Percentiles rank a stretch among this genome's conserved stretches.
Evolutionary conservation across 2,888 invertebrate genomes (phyloP).

Genomic region (Girardia tigrina): DNA sequence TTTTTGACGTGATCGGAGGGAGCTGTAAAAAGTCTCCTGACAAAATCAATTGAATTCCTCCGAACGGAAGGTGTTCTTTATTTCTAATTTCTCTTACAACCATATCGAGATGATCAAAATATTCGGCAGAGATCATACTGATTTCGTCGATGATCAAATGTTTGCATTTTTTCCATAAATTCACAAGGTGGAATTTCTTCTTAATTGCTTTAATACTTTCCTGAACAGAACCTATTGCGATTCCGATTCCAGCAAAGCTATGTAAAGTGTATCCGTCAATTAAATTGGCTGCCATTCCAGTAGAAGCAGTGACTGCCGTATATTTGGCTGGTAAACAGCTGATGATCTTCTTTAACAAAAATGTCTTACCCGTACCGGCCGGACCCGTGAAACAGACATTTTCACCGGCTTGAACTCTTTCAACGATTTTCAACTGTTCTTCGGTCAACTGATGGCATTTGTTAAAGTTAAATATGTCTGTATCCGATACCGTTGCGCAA

Average conservation of each 20-base stretch:
- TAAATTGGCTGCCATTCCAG: conserved; percentile 86
- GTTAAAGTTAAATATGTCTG: too few species aligned
- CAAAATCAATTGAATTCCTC: conserved; percentile 79
- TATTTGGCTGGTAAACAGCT: conserved; percentile 56
- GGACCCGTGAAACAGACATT: conserved; percentile 71
- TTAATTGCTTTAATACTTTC: conserved; percentile 40
- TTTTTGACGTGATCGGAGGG: conserved; percentile 58
- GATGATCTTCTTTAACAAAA: conserved; percentile 68
- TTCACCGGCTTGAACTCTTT: conserved; percentile 63
- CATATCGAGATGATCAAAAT: conserved; percentile 72
- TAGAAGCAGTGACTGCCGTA: conserved; percentile 81
- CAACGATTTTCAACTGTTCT: conserved; percentile 59
- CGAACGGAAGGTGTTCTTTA: conserved; percentile 70
- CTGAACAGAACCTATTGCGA: neutral
- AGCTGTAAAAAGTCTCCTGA: conserved; percentile 88
- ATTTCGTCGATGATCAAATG: conserved; percentile 87
- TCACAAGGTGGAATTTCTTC: conserved; percentile 42
- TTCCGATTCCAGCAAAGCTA: conserved; percentile 66
- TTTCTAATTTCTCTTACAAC: conserved; percentile 57
- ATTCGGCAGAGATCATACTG: conserved; percentile 80
- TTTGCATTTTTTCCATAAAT: conserved; percentile 61
- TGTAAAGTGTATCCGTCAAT: conserved; percentile 83
- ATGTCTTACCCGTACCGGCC: conserved; percentile 87
- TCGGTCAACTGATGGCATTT: conserved; percentile 44
- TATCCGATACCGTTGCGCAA: too few species aligned